phyloP scores from a whole-genome alignment of 2,113 vertebrate genomes.

The Buteo buteo region DNA sequence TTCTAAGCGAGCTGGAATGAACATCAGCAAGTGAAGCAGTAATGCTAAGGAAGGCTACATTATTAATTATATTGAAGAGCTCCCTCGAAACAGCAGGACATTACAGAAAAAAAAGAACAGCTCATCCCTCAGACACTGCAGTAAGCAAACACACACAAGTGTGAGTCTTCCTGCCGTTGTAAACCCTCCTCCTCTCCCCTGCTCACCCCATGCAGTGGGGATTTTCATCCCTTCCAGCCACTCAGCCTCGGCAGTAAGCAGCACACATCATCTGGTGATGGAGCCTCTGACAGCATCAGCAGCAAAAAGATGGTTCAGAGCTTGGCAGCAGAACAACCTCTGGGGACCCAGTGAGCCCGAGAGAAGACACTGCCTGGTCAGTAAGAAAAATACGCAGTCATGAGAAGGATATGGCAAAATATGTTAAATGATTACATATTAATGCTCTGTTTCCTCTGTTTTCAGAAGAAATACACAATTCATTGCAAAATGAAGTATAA shows the following conservation, averaged over 20 bases:
- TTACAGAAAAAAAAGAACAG: neutral
- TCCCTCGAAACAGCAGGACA: neutral
- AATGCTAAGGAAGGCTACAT: neutral
- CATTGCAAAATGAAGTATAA: neutral
- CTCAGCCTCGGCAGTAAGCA: accelerated
- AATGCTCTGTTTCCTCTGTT: neutral
- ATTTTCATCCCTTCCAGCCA: neutral
- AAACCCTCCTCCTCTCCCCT: neutral
- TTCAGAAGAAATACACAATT: neutral
- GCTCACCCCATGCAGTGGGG: neutral
- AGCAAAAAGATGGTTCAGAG: neutral
- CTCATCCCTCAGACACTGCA: neutral
- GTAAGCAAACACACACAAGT: neutral
- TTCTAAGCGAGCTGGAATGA: neutral
- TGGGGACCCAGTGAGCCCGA: neutral
- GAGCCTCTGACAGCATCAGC: neutral
- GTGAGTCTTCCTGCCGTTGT: neutral
- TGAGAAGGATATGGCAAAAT: neutral
- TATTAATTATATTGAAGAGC: neutral
- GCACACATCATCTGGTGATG: neutral
- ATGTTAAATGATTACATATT: neutral
- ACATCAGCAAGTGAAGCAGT: neutral
- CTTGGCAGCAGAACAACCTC: neutral
- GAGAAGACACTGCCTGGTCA: neutral
- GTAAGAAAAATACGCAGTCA: neutral